phyloP scores from a whole-genome alignment of 2,888 invertebrate genomes.

The Drosophila recens region DNA sequence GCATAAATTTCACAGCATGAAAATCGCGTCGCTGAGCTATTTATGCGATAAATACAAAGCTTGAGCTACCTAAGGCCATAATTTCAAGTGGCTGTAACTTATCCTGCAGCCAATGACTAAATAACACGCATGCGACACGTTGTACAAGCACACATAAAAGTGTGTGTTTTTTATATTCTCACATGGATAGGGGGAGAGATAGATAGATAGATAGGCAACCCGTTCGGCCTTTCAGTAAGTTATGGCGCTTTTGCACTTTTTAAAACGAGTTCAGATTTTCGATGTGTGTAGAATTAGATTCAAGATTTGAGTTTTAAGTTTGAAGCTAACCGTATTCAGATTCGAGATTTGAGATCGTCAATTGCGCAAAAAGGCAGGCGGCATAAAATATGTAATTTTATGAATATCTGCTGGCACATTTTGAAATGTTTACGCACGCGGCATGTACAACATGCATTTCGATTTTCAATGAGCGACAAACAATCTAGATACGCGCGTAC shows the following conservation, averaged over 20 bases:
- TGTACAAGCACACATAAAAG: slow-evolving; percentile 15
- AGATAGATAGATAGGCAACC: slow-evolving; percentile 32
- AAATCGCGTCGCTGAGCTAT: slow-evolving; percentile 9
- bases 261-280: slow-evolving; percentile 67
- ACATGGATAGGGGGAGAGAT: not conserved
- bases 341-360: slow-evolving; percentile 54
- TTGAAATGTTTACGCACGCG: slow-evolving; percentile 74
- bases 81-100: slow-evolving; percentile 28
- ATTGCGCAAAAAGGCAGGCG: slow-evolving; percentile 60
- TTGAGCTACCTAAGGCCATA: slow-evolving; percentile 54
- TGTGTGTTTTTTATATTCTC: slow-evolving; percentile 9
- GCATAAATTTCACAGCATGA: slow-evolving; percentile 38
- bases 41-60: slow-evolving; percentile 20
- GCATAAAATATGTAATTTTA: slow-evolving; percentile 70
- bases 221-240: slow-evolving; percentile 72
- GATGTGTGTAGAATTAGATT: slow-evolving; percentile 66
- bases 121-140: slow-evolving; percentile 70
- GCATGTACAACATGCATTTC: slow-evolving; percentile 58
- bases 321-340: slow-evolving; percentile 8
- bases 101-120: slow-evolving; percentile 52
- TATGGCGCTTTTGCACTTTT: slow-evolving; percentile 64
- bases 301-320: slow-evolving; percentile 32
- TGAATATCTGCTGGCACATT: slow-evolving; percentile 71
- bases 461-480: slow-evolving; percentile 64
- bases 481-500: slow-evolving; percentile 62